Evolutionary conservation across 64 coral and sea anemone genomes (phyloP).

Genomic region (Montipora capricornis): DNA sequence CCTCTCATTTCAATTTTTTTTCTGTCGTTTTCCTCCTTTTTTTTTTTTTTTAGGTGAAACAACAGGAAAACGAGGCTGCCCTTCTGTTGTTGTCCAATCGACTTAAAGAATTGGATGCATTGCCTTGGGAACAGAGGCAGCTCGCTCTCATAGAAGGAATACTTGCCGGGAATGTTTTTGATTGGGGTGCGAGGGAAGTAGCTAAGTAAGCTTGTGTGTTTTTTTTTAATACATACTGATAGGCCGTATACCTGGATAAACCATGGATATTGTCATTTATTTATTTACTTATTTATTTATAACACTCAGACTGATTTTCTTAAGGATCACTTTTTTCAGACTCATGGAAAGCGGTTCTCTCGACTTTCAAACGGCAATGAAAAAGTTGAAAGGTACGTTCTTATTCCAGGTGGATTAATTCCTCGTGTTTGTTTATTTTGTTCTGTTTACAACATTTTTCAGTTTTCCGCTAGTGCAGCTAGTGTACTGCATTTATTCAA

Average conservation of each 20-base stretch:
- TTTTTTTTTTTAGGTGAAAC: conserved; percentile 76
- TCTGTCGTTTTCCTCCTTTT: not conserved
- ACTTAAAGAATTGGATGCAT: conserved; percentile 62
- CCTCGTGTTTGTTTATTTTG: too few relatives aligned
- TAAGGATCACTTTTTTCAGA: not conserved
- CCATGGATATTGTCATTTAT: not conserved
- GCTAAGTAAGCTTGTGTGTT: conserved; percentile 64
- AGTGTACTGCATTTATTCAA: too few relatives aligned
- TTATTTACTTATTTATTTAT: not conserved
- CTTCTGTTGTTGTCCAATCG: conserved; percentile 73
- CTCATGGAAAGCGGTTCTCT: conserved; percentile 49
- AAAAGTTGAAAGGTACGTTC: conserved; percentile 61
- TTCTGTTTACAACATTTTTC: not conserved
- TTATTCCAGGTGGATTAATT: too few relatives aligned
- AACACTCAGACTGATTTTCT: not conserved
- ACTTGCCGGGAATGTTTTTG: conserved; percentile 97
- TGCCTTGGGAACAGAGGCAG: conserved; percentile 75
- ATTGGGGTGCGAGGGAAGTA: conserved; percentile 98
- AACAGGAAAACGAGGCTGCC: conserved; percentile 95
- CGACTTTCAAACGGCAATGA: conserved; percentile 63
- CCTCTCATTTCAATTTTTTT: too few relatives aligned
- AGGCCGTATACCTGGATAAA: too few relatives aligned
- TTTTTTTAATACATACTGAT: too few relatives aligned
- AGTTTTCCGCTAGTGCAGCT: too few relatives aligned
- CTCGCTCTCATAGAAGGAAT: conserved; percentile 81